phyloP scores from a whole-genome alignment of 1,140 invertebrate species.

The Papilio helenus region DNA sequence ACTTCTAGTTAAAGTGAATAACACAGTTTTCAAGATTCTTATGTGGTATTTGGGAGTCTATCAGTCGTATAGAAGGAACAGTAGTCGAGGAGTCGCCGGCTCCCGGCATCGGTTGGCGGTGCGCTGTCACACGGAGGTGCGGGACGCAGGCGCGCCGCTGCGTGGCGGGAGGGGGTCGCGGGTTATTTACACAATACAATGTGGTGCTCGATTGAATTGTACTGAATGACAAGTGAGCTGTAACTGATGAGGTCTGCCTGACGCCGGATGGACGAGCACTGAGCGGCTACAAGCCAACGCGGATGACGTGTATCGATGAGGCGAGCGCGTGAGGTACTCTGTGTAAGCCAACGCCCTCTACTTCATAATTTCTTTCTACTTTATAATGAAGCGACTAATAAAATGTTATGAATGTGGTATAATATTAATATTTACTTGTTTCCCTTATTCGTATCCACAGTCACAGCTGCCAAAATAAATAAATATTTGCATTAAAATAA shows the following conservation, averaged over 20 bases:
- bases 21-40: neutral
- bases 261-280: slow-evolving; percentile 2
- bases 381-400: slow-evolving; percentile 60
- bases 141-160: slow-evolving; percentile 51
- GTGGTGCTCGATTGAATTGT: slow-evolving; percentile 41
- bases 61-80: neutral
- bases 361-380: slow-evolving; percentile 48
- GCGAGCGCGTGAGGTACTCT: slow-evolving; percentile 37
- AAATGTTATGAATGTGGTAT: slow-evolving; percentile 56
- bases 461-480: slow-evolving; percentile 74
- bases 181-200: slow-evolving; percentile 56
- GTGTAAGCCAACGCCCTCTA: slow-evolving; percentile 51
- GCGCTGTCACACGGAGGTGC: slow-evolving; percentile 52
- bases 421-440: slow-evolving; percentile 69
- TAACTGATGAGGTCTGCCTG: neutral
- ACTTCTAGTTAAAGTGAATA: neutral
- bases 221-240: slow-evolving; percentile 20
- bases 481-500: slow-evolving; percentile 68
- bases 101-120: slow-evolving; percentile 32
- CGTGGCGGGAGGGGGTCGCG: slow-evolving; percentile 45
- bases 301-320: slow-evolving; percentile 1
- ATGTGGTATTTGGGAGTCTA: neutral
- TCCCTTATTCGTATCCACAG: slow-evolving; percentile 68
- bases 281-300: neutral
- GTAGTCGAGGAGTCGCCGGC: slow-evolving; percentile 6